A percentile compares a stretch with the other conserved stretches of the same genome.
Conservation (phyloP, 2,797 vertebrate genomes). For the Squalus acanthias region DNA sequence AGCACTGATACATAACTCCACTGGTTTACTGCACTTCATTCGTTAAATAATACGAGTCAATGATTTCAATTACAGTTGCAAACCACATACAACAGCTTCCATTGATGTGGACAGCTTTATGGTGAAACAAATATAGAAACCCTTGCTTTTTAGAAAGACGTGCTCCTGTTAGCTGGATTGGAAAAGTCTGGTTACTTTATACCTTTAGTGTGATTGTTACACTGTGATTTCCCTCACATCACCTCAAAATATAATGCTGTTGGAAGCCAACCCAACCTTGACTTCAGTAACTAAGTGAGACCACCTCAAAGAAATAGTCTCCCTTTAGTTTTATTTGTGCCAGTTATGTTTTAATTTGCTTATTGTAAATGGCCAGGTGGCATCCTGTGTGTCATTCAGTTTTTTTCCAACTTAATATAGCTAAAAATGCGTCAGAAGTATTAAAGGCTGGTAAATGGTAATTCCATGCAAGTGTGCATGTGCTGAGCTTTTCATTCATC, state of each 20-base stretch:
- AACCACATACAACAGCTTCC: background rate
- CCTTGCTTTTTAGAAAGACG: background rate
- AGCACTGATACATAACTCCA: background rate
- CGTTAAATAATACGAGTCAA: background rate
- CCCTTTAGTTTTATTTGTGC: background rate
- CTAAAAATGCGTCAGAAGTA: background rate
- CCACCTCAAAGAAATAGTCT: background rate
- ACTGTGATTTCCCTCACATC: background rate
- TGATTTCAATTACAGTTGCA: background rate
- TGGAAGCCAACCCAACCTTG: background rate
- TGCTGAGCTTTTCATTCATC: background rate
- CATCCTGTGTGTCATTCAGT: background rate
- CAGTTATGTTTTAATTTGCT: background rate
- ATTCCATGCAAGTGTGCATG: background rate
- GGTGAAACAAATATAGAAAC: background rate
- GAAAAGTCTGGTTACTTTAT: background rate
- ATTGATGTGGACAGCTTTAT: background rate
- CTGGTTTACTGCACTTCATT: conserved; percentile 14
- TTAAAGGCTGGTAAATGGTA: background rate
- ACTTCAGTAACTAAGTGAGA: background rate
- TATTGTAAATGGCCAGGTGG: background rate
- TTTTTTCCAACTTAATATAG: background rate
- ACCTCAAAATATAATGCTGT: background rate
- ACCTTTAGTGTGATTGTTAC: background rate
- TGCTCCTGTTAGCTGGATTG: background rate